phyloP scores from a whole-genome alignment of 30 jellyfish, hydroid and myxozoan genomes.

The Hydra vulgaris region DNA sequence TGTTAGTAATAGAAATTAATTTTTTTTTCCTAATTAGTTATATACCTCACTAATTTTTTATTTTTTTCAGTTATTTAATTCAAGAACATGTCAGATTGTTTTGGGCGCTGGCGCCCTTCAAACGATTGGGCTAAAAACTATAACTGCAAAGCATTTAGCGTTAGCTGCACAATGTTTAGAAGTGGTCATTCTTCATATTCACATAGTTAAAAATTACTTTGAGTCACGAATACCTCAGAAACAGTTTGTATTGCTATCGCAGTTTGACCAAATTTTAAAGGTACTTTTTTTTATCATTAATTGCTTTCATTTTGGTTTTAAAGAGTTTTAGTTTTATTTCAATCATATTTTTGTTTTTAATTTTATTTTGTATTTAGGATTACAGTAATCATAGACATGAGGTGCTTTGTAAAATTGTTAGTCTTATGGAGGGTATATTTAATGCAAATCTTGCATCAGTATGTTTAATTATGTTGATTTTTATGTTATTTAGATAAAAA shows the following conservation, averaged over 20 bases:
- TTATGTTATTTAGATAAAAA: background rate
- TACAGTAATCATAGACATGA: conserved; percentile 92
- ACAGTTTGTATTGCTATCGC: conserved; percentile 86
- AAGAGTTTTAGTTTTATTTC: background rate
- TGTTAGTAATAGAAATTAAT: background rate
- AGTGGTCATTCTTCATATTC: conserved; percentile 71
- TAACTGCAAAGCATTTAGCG: conserved; percentile 87
- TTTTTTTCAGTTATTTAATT: conserved; percentile 55
- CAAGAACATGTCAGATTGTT: conserved; percentile 91
- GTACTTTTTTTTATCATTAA: conserved; percentile 13
- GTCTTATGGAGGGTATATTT: conserved; percentile 85
- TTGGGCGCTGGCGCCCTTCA: conserved; percentile 99
- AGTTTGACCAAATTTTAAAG: conserved; percentile 84
- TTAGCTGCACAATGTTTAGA: conserved; percentile 95
- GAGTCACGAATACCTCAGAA: conserved; percentile 88
- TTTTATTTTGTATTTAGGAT: conserved; percentile 50
- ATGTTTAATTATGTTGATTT: conserved; percentile 10
- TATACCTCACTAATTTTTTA: background rate
- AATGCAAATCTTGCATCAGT: conserved; percentile 62
- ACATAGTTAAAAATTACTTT: conserved; percentile 63
- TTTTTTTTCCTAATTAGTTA: background rate
- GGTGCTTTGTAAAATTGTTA: conserved; percentile 60
- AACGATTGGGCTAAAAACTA: conserved; percentile 83
- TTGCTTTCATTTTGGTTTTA: background rate
- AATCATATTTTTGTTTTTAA: background rate